Conservation (phyloP, 2,113 vertebrate genomes). For the Xyrauchen texanus region DNA sequence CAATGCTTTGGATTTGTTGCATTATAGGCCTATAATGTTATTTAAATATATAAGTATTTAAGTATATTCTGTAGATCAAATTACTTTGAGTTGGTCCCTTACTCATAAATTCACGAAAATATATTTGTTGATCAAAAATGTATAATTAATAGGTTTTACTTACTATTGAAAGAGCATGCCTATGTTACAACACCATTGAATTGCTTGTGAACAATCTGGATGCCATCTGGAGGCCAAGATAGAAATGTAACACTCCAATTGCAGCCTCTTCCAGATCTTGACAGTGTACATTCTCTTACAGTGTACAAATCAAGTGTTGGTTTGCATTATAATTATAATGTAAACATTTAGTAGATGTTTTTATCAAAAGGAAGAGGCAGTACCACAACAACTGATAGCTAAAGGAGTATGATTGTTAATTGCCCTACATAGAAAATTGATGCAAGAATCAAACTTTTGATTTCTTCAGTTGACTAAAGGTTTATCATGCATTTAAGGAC, state of each 20-base stretch:
- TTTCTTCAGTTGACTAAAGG: not conserved
- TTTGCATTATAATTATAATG: not conserved
- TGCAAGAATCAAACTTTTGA: no score
- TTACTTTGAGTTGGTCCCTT: not conserved
- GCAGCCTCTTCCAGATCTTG: not conserved
- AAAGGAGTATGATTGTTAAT: no score
- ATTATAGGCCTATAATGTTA: not conserved
- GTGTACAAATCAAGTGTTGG: not conserved
- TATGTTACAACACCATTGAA: not conserved
- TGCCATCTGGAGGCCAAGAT: constrained; percentile 23
- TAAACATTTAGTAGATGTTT: not conserved
- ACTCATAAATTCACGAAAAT: no score
- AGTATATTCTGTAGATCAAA: no score
- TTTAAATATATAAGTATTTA: no score
- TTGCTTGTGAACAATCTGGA: not conserved
- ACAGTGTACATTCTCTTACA: not conserved
- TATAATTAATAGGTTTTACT: not conserved
- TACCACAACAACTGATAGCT: not conserved
- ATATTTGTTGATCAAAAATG: not conserved
- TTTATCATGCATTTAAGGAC: not conserved
- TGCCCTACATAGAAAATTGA: no score
- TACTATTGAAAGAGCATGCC: not conserved
- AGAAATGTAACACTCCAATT: not conserved
- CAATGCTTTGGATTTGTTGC: not conserved
- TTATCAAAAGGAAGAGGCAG: not conserved